Evolutionary conservation across 2,113 vertebrate genomes (phyloP), one percentile per base, ranked within the genome.

Genomic region (Myrmophylax atrothorax): DNA sequence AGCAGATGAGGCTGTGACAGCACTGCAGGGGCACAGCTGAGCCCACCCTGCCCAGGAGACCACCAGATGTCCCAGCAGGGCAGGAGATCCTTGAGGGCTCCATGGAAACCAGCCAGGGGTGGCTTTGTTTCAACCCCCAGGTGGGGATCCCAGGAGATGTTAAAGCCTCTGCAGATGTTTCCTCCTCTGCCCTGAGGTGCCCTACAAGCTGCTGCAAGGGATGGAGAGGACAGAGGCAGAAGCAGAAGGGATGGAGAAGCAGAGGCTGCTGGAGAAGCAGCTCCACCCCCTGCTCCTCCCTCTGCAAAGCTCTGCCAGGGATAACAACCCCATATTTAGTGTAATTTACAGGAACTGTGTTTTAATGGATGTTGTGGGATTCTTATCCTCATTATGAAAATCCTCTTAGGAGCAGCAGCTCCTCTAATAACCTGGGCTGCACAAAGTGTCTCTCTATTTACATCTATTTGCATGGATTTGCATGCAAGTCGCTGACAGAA

Each of bases 401-500:
- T 87, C 93, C 86, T 90, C 94, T 96, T 93, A 93, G 10, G 58
- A 95, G 80, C 62, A 78, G 85, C 88, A 91, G 82, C 76, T 94
- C 89, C 93, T 93, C 94, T 87, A 90, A 93, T 94, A 96, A 92
- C 91, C 91, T 56, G 68, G 93, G 93, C 75, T 79, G 83, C 55
- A 75, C 66, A 49, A 87, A 91, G 55, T 67, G 64, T 29, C 70
- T 91, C 77, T 42, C 85, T 93, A 90, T 95, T 96, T 93, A 88
- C 94, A 94, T 87, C 24, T 24, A 83, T 96, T 94, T 96, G 86
- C 94, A 96, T 96, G 93, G 26, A 94, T 94, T 96, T 95, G 88
- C 89, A 94, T 93, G 86, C 72, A 37, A 84, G 82, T 80, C 58
- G 73, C 89, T 90, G 92, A 95, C 68, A 88, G 29, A 55, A 72